Base-by-base conservation (phyloP, 1,140 invertebrate genomes). In the Atta cephalotes region DNA sequence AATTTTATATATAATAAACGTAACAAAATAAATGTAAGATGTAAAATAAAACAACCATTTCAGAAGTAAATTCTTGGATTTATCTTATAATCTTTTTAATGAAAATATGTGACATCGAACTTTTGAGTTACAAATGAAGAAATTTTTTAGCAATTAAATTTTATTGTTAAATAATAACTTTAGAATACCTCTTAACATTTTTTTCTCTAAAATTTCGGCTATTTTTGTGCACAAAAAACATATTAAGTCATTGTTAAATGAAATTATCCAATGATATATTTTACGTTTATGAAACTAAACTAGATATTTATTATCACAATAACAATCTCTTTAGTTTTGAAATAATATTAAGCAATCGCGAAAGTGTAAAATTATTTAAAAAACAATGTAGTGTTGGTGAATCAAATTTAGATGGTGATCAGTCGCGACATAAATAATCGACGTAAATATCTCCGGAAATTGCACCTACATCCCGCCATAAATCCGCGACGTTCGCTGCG, bases 401-500 rank as follows among this genome's bases (percentile, higher is more conserved):
- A 71, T 81, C 10, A 53, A 60, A 58, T 39, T 21, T 12, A 45
- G 66, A 58, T 70, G 16, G 70, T 58, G 66, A 81, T 81, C 79
- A 49, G 28, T 14, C 77, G 66, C 66, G 66, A 81, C 66, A 81
- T 51, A 60, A 76, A 18, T 76, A 84, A 84, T 76, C 80, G 60
- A 35, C 56, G 71, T 62, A 62, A 76, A 84, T 62, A 74, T 76
- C 56, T 12, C 18, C 70, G 56, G 68, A 76, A 84, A 76, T 76
- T 82, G 53, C 80, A 84, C 60, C 39, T 35, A 74, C 56, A 84
- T 84, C 25, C 80, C 70, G 58, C 70, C 25, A 76, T 76, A 76
- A 84, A 84, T 72, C 79, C 28, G 45, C 56, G 53, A 60, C 18
- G 79, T 28, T 60, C 39, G 68, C 58, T 21, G 45, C 14, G n/a